A percentile compares a stretch with the other conserved stretches of the same genome.
Conservation (phyloP, 2,113 vertebrate genomes). For the Hepsetus odoe region DNA sequence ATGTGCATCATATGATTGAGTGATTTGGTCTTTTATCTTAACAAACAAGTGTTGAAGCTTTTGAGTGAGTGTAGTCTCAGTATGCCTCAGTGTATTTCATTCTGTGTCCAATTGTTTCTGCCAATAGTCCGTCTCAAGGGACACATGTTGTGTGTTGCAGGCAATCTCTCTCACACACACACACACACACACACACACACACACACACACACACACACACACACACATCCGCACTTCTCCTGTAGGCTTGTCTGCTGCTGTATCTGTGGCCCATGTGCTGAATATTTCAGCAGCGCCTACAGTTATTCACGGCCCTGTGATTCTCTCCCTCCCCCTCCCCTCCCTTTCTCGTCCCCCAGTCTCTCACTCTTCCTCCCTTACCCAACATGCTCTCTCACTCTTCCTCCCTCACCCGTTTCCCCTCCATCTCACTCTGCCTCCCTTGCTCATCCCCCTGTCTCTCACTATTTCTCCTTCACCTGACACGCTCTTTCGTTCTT, state of each 20-base stretch:
- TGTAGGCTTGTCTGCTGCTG: conserved; percentile 25
- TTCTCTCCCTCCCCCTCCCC: not conserved
- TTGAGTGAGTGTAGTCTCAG: not conserved
- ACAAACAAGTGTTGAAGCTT: not conserved
- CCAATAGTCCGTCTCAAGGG: not conserved
- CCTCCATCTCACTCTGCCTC: not conserved
- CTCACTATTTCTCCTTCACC: not conserved
- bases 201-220: conserved; percentile 27
- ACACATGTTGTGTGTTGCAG: not conserved
- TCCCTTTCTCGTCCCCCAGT: not conserved
- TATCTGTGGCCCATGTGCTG: conserved; percentile 47
- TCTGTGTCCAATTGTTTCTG: not conserved
- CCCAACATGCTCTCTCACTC: not conserved
- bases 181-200: conserved; percentile 29
- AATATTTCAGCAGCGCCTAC: conserved; percentile 53
- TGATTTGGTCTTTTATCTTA: not conserved
- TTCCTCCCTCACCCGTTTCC: not conserved
- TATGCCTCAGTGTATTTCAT: not conserved
- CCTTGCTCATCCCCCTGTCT: not conserved
- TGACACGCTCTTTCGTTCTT: not conserved
- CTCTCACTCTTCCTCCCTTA: not conserved
- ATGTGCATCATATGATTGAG: not conserved
- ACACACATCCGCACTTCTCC: conserved; percentile 21
- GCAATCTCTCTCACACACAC: not conserved
- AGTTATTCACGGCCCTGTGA: conserved; percentile 47